phyloP scores from a whole-genome alignment of 2,888 invertebrate genomes.

The Brenthis hecate region DNA sequence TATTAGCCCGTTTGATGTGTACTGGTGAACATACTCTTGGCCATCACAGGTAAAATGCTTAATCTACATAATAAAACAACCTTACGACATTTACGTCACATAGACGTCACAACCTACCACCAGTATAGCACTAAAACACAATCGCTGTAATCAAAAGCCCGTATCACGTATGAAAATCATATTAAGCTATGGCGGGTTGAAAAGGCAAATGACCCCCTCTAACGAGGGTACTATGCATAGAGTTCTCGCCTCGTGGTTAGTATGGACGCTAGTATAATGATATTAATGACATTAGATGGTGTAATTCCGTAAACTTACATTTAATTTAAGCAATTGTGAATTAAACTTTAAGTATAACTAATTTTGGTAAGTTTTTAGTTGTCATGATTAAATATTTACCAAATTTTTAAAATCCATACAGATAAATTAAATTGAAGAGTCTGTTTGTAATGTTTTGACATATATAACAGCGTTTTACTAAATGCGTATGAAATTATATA shows the following conservation, averaged over 20 bases:
- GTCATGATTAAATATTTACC: too few species aligned
- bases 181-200: slow-evolving; percentile 34
- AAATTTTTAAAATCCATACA: too few species aligned
- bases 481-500: too few species aligned
- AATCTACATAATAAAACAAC: background rate
- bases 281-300: slow-evolving; percentile 17
- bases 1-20: too few species aligned
- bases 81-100: background rate
- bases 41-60: too few species aligned
- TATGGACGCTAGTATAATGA: slow-evolving; percentile 23
- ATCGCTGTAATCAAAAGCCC: slow-evolving; percentile 35
- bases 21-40: too few species aligned
- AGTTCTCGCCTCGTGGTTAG: slow-evolving; percentile 31
- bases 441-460: too few species aligned
- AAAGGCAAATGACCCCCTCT: slow-evolving; percentile 36
- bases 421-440: too few species aligned
- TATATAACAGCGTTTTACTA: too few species aligned
- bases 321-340: background rate
- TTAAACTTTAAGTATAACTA: too few species aligned
- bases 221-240: slow-evolving; percentile 33
- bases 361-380: too few species aligned
- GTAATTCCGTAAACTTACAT: background rate
- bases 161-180: slow-evolving; percentile 38
- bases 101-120: slow-evolving; percentile 10
- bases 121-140: slow-evolving; percentile 27